Base-by-base conservation (phyloP, 1,140 invertebrate species). In the Anastatus disparis region DNA sequence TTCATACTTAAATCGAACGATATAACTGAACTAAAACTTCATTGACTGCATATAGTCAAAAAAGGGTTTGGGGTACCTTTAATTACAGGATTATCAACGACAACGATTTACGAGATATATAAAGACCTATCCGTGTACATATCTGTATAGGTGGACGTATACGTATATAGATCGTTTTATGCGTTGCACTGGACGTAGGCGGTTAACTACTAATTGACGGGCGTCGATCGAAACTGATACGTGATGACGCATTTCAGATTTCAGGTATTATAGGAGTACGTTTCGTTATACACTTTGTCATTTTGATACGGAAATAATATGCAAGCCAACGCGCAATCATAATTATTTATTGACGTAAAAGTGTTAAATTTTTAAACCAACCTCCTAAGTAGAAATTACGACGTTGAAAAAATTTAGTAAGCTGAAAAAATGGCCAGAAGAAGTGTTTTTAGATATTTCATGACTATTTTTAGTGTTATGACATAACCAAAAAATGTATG, bases 211-310 rank as follows among this genome's bases (percentile, higher is more conserved):
- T 58, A 48, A 68, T 59, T 52, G 66, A 58, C 20, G 42, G 29
- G 26, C 44, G 44, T 40, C 40, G 44, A 61, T 61, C 55, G 42
- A 61, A 52, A 61, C 22, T 56, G 66, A 52, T 61, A 52, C 29
- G 42, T 22, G 40, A 52, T 61, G 55, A 61, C 56, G 66, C 42
- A 50, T 9, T 40, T 52, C 29, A 61, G 0, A n/a, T 58, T 35
- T 15, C 29, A 24, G n/a, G 44, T 48, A 61, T 24, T 61, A 27
- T 9, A 13, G 24, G n/a, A n/a, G n/a, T n/a, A n/a, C n/a, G n/a
- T n/a, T n/a, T n/a, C n/a, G n/a, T n/a, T n/a, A n/a, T n/a, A n/a
- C n/a, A n/a, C n/a, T n/a, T n/a, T n/a, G n/a, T n/a, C n/a, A n/a
- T n/a, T n/a, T n/a, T n/a, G n/a, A n/a, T n/a, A n/a, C n/a, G n/a